Evolutionary conservation across 53 echinoderm and acorn worm species (phyloP), one percentile per base, ranked within the genome.

Genomic region (Holothuria leucospilota): DNA sequence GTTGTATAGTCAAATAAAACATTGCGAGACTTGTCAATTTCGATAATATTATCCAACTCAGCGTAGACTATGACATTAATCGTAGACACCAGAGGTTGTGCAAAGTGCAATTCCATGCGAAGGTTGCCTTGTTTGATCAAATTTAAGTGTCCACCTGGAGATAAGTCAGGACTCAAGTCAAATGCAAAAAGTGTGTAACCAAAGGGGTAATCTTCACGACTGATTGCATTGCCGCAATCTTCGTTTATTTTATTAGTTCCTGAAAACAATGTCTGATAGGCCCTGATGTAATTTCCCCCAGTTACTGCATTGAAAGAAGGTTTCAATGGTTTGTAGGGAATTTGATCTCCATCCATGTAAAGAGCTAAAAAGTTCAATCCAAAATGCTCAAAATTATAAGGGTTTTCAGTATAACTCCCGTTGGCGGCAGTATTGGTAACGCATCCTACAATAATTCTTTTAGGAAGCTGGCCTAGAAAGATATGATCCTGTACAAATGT

Each of bases 1-100:
- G 78, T 90, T 18, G 89, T 78, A 80, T 88, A 91, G 69, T 91
- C 92, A 28, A 92, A 92, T 25, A 92, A 69, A 29, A 92, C 77
- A 69, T 92, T 92, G 16, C 92, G 78, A 23, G 85, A 85, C 62
- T 70, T 51, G 68, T 85, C 34, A 34, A 34, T 34, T 34, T 34
- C 34, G 34, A 34, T 34, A 2, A 34, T 34, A 34, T 34, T 34
- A 3, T 34, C 34, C 34, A 34, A 34, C 34, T 34, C 34, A 34
- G 34, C 34, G 3, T 34, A 34, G 2, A 34, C 34, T 34, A 34
- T 34, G 34, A 34, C 34, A 34, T 34, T 34, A 34, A 34, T 34
- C 34, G 34, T 34, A 2, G 34, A 34, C 1, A 34, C 34, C 34
- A 34, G 34, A 34, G 34, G 34, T 34, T 34, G 34, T 2, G 34